phyloP scores from a whole-genome alignment of 1,140 invertebrate genomes.

The Brachionus rubens region DNA sequence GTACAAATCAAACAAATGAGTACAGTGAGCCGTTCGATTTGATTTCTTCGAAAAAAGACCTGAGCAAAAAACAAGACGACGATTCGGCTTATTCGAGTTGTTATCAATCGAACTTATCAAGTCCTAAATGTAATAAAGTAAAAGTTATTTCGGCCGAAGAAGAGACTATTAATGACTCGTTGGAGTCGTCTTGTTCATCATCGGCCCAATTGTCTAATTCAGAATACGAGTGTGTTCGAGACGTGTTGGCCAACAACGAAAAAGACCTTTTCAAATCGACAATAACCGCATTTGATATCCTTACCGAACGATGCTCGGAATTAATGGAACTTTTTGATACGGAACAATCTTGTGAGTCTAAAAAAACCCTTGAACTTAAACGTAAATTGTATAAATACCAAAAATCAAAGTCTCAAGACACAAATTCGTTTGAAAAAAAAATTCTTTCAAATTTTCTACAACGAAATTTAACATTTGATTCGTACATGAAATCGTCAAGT shows the following conservation, averaged over 20 bases:
- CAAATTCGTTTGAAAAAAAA: neutral
- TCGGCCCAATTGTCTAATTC: neutral
- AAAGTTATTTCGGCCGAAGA: slow-evolving; percentile 4
- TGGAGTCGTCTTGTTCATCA: slow-evolving; percentile 15
- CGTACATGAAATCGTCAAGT: slow-evolving; percentile 27
- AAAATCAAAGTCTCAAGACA: neutral
- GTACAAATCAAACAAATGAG: neutral
- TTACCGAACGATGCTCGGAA: slow-evolving; percentile 5
- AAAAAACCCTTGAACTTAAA: slow-evolving; percentile 18
- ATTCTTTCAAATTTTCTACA: neutral
- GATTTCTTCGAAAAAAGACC: neutral
- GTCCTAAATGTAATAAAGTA: neutral
- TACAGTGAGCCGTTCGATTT: slow-evolving; percentile 30
- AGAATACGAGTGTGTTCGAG: neutral
- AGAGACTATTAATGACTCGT: neutral
- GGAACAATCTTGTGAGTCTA: neutral
- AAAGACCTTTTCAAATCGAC: slow-evolving; percentile 36
- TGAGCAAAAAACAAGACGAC: neutral
- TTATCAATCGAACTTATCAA: slow-evolving; percentile 9
- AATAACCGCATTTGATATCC: slow-evolving; percentile 15
- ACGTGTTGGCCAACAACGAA: neutral
- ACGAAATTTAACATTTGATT: slow-evolving; percentile 27
- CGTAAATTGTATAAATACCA: neutral
- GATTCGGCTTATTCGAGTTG: slow-evolving; percentile 32
- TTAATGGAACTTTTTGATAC: slow-evolving; percentile 25